Evolutionary conservation across 2,888 invertebrate species (phyloP).

Genomic region (Tribolium freemani): DNA sequence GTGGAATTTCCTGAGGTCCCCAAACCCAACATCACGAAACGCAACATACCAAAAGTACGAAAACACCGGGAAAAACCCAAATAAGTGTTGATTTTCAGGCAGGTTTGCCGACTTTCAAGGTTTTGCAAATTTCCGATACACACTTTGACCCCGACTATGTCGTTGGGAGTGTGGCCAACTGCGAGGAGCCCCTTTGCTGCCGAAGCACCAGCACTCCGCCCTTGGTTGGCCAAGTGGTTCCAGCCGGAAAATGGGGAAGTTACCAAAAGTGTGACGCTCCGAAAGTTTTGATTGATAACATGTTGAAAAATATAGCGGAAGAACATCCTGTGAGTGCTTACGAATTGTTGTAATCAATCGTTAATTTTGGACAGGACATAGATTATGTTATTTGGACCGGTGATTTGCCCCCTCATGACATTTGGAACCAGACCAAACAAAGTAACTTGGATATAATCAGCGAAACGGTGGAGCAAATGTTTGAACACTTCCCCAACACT

Average conservation of each 20-base stretch:
- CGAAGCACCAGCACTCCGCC: constrained; percentile 84
- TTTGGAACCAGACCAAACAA: constrained; percentile 92
- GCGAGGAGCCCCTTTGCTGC: constrained; percentile 95
- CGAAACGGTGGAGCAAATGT: constrained; percentile 86
- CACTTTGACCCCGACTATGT: constrained; percentile 95
- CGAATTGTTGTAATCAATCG: not conserved
- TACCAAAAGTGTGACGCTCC: constrained; percentile 96
- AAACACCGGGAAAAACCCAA: not conserved
- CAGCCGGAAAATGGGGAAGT: constrained; percentile 95
- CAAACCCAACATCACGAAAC: constrained; percentile 76
- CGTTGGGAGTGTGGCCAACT: constrained; percentile 90
- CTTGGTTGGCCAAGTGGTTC: constrained; percentile 72
- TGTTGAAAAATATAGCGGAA: constrained; percentile 87
- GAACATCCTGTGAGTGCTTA: constrained; percentile 79
- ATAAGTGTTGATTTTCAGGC: constrained; percentile 63
- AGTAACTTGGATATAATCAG: constrained; percentile 87
- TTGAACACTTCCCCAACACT: constrained; percentile 87
- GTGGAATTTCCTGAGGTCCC: constrained; percentile 87
- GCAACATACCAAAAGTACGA: constrained; percentile 74
- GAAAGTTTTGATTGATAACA: constrained; percentile 88
- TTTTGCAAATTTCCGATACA: constrained; percentile 96
- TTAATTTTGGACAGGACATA: constrained; percentile 76
- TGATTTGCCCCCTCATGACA: constrained; percentile 95
- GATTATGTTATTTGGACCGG: constrained; percentile 97
- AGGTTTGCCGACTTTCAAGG: constrained; percentile 86